Conservation (phyloP, 2,888 invertebrate species). For the Romanomermis culicivorax region DNA sequence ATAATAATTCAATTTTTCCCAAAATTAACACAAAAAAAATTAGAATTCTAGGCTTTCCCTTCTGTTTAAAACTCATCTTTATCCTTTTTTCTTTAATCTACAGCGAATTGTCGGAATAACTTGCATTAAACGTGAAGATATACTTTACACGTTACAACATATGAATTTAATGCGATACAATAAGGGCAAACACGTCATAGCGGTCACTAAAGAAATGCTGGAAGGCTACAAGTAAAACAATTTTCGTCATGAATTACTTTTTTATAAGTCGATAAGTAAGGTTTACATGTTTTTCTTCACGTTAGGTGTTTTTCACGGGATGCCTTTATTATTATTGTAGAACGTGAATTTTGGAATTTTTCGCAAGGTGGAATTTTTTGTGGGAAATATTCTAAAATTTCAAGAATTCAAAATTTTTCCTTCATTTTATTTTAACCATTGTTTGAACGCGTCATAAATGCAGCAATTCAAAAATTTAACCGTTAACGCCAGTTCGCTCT, state of each 20-base stretch:
- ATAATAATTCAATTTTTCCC: constrained; percentile 3
- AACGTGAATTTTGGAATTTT: constrained; percentile 1
- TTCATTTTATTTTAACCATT: too few species aligned
- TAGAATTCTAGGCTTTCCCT: too few species aligned
- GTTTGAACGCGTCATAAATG: too few species aligned
- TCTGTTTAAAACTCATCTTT: constrained; percentile 11
- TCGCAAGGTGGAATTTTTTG: background rate
- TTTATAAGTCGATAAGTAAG: constrained; percentile 4
- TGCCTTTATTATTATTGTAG: constrained; percentile 1
- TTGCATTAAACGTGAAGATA: constrained; percentile 96
- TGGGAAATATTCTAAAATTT: too few species aligned
- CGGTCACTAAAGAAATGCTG: constrained; percentile 62
- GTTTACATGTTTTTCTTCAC: background rate
- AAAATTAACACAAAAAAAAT: too few species aligned
- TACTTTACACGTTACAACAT: constrained; percentile 90
- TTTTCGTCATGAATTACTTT: background rate
- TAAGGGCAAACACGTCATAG: constrained; percentile 94
- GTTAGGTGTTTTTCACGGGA: too few species aligned
- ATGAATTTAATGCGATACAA: constrained; percentile 93
- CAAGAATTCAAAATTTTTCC: too few species aligned
- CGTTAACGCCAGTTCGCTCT: background rate
- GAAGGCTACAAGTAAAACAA: constrained; percentile 52
- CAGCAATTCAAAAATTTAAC: too few species aligned
- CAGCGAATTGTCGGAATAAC: constrained; percentile 46
- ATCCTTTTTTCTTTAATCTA: background rate